Conservation (phyloP, 2,797 vertebrate species). For the Moxostoma hubbsi region DNA sequence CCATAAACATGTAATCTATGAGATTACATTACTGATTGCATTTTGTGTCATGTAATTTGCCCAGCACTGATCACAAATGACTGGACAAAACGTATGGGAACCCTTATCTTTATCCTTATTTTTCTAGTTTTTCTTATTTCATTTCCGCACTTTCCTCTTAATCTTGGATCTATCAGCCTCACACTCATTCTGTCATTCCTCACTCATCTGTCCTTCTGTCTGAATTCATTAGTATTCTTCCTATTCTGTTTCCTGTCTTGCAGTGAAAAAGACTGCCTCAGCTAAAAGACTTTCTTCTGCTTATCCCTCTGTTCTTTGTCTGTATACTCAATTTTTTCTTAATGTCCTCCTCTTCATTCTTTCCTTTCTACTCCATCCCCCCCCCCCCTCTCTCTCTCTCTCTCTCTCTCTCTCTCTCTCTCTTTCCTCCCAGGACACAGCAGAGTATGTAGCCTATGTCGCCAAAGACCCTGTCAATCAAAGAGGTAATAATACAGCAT, state of each 20-base stretch:
- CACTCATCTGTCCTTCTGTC: background rate
- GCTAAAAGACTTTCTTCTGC: slow-evolving; percentile 18
- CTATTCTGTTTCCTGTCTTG: slow-evolving; percentile 22
- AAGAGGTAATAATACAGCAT: slow-evolving; percentile 83
- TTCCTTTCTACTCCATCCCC: slow-evolving; percentile 9
- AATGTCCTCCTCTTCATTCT: slow-evolving; percentile 51
- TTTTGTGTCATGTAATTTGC: too few species aligned
- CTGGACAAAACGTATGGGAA: too few species aligned
- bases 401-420: slow-evolving; percentile 51
- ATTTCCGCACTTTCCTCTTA: slow-evolving; percentile 61
- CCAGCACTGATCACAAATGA: too few species aligned
- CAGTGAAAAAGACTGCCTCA: slow-evolving; percentile 20
- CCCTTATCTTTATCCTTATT: background rate
- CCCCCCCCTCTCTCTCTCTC: slow-evolving; percentile 11
- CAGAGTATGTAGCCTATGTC: slow-evolving; percentile 97
- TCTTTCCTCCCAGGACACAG: slow-evolving; percentile 85
- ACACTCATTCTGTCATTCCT: slow-evolving; percentile 56
- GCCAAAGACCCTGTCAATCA: slow-evolving; percentile 99
- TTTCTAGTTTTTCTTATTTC: background rate
- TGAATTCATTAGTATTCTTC: slow-evolving; percentile 31
- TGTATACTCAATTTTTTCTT: slow-evolving; percentile 1
- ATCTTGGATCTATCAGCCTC: slow-evolving; percentile 42
- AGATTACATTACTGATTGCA: too few species aligned
- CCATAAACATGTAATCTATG: too few species aligned
- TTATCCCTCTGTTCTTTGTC: slow-evolving; percentile 20